Conservation (phyloP, 2,113 vertebrate genomes). For the Corythaixoides concolor region DNA sequence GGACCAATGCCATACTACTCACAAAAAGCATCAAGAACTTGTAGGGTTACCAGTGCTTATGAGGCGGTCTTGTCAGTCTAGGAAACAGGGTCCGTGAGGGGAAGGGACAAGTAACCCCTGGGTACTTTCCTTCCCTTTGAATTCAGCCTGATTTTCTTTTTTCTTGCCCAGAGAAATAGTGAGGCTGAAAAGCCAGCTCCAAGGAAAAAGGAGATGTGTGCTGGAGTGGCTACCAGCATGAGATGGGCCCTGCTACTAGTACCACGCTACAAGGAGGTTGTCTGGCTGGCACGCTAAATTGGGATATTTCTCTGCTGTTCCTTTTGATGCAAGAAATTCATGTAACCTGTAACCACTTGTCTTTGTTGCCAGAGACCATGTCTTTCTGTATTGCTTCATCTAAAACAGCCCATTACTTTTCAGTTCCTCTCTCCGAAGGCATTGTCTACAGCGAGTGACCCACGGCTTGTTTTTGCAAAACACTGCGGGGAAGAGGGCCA, state of each 20-base stretch:
- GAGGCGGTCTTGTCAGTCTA: not conserved
- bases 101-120: not conserved
- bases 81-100: not conserved
- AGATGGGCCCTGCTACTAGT: not conserved
- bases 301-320: not conserved
- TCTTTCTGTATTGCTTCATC: constrained; percentile 11
- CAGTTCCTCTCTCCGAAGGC: constrained; percentile 30
- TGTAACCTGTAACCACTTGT: constrained; percentile 48
- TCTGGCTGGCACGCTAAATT: not conserved
- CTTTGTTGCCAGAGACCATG: constrained; percentile 14
- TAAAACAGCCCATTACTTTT: not conserved
- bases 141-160: not conserved
- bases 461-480: constrained; percentile 44
- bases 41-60: not conserved
- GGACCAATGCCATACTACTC: not conserved
- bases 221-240: not conserved
- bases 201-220: not conserved
- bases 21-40: not conserved
- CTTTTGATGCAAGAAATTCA: not conserved
- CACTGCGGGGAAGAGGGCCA: not conserved
- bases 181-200: not conserved
- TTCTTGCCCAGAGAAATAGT: not conserved
- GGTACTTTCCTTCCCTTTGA: not conserved
- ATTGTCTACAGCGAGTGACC: constrained; percentile 56
- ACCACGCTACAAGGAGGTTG: not conserved